Conservation (phyloP, 2,113 vertebrate species). For the Chrysochloris asiatica region DNA sequence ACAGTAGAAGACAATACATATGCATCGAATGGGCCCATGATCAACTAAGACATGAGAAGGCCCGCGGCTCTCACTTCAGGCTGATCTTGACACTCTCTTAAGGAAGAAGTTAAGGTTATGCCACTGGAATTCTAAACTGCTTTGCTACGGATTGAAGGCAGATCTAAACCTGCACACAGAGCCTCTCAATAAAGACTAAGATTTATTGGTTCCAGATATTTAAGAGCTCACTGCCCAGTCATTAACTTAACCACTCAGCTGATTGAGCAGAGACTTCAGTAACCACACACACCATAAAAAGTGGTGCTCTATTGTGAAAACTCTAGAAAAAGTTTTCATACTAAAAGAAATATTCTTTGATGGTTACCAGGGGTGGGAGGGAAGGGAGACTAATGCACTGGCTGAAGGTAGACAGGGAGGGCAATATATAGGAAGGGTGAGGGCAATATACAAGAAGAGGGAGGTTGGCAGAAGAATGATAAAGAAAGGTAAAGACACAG, state of each 20-base stretch:
- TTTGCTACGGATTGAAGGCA: not conserved
- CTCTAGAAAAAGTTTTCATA: too few species aligned
- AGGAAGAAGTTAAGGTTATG: not conserved
- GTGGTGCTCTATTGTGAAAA: too few species aligned
- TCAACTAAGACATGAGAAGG: not conserved
- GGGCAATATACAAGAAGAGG: too few species aligned
- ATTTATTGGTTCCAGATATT: not conserved
- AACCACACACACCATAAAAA: not conserved
- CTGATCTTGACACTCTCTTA: not conserved
- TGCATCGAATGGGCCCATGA: fast-evolving
- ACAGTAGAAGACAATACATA: not conserved
- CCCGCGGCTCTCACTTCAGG: not conserved
- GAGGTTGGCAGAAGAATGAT: too few species aligned
- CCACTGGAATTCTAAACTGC: too few species aligned
- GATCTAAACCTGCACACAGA: fast-evolving
- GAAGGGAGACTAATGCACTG: too few species aligned
- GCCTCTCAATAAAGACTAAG: not conserved
- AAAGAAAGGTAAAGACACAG: too few species aligned
- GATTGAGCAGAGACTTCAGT: not conserved
- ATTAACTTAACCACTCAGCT: not conserved
- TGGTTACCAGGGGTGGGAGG: too few species aligned
- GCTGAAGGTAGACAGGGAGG: too few species aligned
- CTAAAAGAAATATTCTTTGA: too few species aligned
- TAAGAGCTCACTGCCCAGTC: not conserved
- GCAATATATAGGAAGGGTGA: too few species aligned